Percentiles rank a stretch among this genome's conserved stretches.
These are phyloP conservation scores for Agrypnus murinus DNA, from an alignment of 2,888 invertebrate species.

Conservation along the genomic window DNA sequence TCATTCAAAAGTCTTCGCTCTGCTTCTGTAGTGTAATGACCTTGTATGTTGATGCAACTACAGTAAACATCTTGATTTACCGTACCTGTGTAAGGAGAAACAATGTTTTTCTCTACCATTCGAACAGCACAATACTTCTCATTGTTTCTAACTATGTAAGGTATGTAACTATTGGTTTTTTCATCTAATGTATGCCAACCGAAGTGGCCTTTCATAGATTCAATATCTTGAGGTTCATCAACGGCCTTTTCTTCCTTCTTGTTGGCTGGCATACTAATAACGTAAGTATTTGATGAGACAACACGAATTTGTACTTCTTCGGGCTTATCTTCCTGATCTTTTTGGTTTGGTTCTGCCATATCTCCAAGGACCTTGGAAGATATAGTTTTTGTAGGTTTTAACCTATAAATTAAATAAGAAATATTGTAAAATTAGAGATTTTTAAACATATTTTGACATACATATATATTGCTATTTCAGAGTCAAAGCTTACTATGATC, in stretches of 20 bases:
- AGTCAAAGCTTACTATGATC: too few relatives aligned
- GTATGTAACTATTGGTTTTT: slow-evolving; percentile 1
- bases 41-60: slow-evolving; percentile 4
- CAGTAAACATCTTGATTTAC: slow-evolving; percentile 13
- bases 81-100: background rate
- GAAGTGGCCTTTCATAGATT: slow-evolving; percentile 21
- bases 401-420: too few relatives aligned
- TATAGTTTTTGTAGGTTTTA: too few relatives aligned
- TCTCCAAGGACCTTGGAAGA: too few relatives aligned
- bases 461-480: too few relatives aligned
- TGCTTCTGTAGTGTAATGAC: slow-evolving; percentile 8
- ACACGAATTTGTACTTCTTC: background rate
- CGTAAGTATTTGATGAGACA: background rate
- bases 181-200: slow-evolving; percentile 26
- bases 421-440: too few relatives aligned
- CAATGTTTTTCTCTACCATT: slow-evolving; percentile 19
- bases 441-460: too few relatives aligned
- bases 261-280: background rate
- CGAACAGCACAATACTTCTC: slow-evolving; percentile 34
- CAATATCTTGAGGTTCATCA: background rate
- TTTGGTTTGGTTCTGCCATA: background rate
- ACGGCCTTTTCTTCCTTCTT: background rate
- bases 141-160: slow-evolving; percentile 17
- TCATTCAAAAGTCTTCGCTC: slow-evolving; percentile 26
- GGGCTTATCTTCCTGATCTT: background rate